These are phyloP conservation scores for Mayetiola destructor DNA, from an alignment of 2,888 invertebrate species.

Conservation along the genomic window DNA sequence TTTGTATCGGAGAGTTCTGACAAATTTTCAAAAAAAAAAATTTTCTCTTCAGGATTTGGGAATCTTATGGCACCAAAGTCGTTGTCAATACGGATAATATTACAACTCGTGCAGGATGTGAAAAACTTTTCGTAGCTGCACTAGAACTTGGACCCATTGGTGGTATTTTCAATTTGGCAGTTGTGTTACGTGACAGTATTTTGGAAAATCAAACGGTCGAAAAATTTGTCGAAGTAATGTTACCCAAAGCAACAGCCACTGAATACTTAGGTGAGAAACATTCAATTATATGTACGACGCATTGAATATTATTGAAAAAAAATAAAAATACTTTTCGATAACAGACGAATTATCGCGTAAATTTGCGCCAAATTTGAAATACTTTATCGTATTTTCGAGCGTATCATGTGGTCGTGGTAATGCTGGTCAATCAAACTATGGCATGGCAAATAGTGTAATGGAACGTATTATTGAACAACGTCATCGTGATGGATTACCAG, in stretches of 20 bases:
- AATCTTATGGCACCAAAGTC: constrained; percentile 51
- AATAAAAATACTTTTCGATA: too few relatives aligned
- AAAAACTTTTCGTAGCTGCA: constrained; percentile 48
- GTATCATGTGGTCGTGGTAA: constrained; percentile 85
- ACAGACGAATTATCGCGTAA: constrained; percentile 53
- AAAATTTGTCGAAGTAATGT: constrained; percentile 50
- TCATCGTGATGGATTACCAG: constrained; percentile 52
- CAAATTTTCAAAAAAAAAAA: constrained; percentile 7
- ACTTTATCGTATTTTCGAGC: constrained; percentile 85
- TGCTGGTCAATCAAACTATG: constrained; percentile 82
- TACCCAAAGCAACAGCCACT: constrained; percentile 43
- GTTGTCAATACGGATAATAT: constrained; percentile 57
- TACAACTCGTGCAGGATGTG: constrained; percentile 53
- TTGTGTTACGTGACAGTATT: constrained; percentile 57
- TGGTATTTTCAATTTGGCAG: constrained; percentile 82
- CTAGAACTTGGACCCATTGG: constrained; percentile 52
- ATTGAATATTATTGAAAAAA: too few relatives aligned
- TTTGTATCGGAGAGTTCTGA: not conserved
- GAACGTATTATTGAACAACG: constrained; percentile 72
- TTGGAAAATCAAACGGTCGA: constrained; percentile 63
- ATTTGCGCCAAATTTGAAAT: constrained; percentile 42
- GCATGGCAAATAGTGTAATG: constrained; percentile 80
- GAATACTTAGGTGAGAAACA: not conserved
- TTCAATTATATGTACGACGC: too few relatives aligned
- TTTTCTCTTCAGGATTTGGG: constrained; percentile 38